Evolutionary conservation across 2,888 invertebrate species (phyloP).

Genomic region (Busseola fusca): DNA sequence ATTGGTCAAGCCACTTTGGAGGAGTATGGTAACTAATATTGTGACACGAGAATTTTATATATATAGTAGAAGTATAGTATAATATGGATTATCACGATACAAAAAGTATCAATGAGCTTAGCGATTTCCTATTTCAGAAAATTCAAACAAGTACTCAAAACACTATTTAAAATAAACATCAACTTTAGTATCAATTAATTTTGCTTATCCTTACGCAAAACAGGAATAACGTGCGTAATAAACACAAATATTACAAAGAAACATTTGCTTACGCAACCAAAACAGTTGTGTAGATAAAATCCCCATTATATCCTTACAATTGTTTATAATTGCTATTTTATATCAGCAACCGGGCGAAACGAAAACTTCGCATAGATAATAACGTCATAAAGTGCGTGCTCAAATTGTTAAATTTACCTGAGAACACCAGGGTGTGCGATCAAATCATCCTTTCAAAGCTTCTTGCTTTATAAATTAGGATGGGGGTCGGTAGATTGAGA

Average conservation of each 20-base stretch:
- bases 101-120: conserved; percentile 16
- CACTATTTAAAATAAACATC: conserved; percentile 34
- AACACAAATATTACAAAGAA: conserved; percentile 28
- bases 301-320: conserved; percentile 41
- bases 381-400: conserved; percentile 80
- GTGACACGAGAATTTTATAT: too few relatives aligned
- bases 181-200: conserved; percentile 39
- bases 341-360: conserved; percentile 71
- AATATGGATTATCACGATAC: too few relatives aligned
- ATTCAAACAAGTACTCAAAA: conserved; percentile 31
- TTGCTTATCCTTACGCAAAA: conserved; percentile 34
- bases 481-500: conserved; percentile 81
- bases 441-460: conserved; percentile 82
- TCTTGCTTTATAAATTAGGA: conserved; percentile 84
- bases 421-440: conserved; percentile 82
- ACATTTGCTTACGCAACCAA: conserved; percentile 34
- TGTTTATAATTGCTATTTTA: conserved; percentile 59
- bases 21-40: too few relatives aligned
- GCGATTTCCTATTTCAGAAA: conserved; percentile 27
- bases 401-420: conserved; percentile 85
- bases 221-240: conserved; percentile 18
- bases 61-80: too few relatives aligned
- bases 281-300: conserved; percentile 36
- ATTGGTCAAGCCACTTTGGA: too few relatives aligned
- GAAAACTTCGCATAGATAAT: conserved; percentile 79